Evolutionary conservation across 1,140 invertebrate genomes (phyloP).

Genomic region (Macrotrachela quadricornifera): DNA sequence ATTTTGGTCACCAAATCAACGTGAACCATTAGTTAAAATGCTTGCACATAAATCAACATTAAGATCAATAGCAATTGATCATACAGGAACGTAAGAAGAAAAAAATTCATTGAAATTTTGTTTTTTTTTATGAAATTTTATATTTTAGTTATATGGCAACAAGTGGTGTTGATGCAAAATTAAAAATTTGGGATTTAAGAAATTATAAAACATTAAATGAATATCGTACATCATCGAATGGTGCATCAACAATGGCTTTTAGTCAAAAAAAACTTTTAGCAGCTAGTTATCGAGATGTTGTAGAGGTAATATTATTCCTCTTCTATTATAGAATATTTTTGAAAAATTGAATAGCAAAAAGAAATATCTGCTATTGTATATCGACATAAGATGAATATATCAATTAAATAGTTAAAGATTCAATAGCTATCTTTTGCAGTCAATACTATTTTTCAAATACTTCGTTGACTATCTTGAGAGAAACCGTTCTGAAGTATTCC

Average conservation of each 20-base stretch:
- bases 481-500: too few species aligned
- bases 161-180: constrained; percentile 48
- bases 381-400: too few species aligned
- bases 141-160: constrained; percentile 59
- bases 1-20: constrained; percentile 78
- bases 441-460: too few species aligned
- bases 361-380: too few species aligned
- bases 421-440: too few species aligned
- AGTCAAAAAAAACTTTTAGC: constrained; percentile 66
- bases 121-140: too few species aligned
- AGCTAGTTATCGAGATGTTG: constrained; percentile 51
- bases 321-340: neutral
- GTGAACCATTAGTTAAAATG: constrained; percentile 65
- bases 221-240: constrained; percentile 31
- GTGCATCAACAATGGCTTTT: constrained; percentile 54
- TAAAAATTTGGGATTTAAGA: constrained; percentile 86
- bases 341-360: neutral
- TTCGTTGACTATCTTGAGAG: too few species aligned
- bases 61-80: constrained; percentile 56
- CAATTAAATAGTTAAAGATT: too few species aligned
- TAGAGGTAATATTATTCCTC: constrained; percentile 42
- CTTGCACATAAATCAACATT: constrained; percentile 67
- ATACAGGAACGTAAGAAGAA: constrained; percentile 39
- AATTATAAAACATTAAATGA: constrained; percentile 38
- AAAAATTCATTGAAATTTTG: too few species aligned